A percentile compares a stretch with the other conserved stretches of the same genome.
phyloP scores from a whole-genome alignment of 2,113 vertebrate species.

The Apteryx mantelli region DNA sequence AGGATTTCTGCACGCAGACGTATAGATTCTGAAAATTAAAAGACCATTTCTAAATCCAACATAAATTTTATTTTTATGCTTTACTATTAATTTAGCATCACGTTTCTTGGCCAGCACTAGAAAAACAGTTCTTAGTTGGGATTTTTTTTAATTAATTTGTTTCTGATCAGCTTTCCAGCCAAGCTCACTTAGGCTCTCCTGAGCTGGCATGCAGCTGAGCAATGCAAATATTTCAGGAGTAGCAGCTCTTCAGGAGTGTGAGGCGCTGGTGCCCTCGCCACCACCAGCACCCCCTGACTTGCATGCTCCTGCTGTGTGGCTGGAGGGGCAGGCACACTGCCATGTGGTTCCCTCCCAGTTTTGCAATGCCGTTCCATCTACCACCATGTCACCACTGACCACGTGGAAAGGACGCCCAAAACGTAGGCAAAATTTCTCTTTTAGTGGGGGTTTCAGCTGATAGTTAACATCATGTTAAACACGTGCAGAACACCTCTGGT shows the following conservation, averaged over 20 bases:
- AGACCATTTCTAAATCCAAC: neutral
- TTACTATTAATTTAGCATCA: slow-evolving; percentile 1
- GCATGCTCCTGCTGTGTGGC: no score
- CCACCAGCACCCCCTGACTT: no score
- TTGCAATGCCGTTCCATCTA: no score
- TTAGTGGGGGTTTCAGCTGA: neutral
- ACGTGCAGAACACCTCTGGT: neutral
- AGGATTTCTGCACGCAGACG: slow-evolving; percentile 8
- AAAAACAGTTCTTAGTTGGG: neutral
- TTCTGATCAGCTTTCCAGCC: neutral
- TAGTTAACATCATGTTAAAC: neutral
- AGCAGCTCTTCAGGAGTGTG: neutral
- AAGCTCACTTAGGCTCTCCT: neutral
- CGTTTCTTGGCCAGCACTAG: neutral
- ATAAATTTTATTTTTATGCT: slow-evolving; percentile 4
- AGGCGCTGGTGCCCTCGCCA: neutral
- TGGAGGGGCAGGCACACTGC: no score
- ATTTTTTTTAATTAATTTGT: neutral
- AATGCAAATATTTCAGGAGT: neutral
- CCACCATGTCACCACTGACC: no score
- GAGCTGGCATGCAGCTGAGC: neutral
- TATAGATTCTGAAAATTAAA: neutral
- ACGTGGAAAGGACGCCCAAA: neutral
- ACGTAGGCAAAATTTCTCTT: neutral
- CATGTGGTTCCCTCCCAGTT: no score